Evolutionary conservation across 2,113 vertebrate genomes (phyloP), one percentile per base, ranked within the genome.

Genomic region (Oncorhynchus keta): DNA sequence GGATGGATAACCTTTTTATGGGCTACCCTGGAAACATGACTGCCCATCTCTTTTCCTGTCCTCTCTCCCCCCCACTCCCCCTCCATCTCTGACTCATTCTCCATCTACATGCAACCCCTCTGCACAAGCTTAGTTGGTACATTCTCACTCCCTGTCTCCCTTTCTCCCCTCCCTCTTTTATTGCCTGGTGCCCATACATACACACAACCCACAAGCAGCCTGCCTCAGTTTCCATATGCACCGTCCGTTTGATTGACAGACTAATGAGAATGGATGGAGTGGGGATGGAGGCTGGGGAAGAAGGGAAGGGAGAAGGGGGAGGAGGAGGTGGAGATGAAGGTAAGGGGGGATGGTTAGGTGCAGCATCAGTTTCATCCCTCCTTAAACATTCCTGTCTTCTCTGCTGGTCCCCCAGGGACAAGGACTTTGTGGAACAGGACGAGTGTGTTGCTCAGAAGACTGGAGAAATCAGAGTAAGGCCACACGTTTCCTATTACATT

Each of bases 391-490:
- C 89, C 16, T 92, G 91, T 77, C 76, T 92, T 6, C 85, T 92
- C 18, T 92, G 91, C 82, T 92, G 89, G 90, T 86, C 87, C 72
- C 80, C 88, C 55, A 83, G 82, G 84, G 88, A 91, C 62, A 61
- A 75, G 0, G 87, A 89, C 14, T 66, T 78, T 18, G 76, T 80
- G 83, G 89, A 92, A 67, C 87, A 79, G 2, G 88, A 92, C 48
- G 86, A 89, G 18, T 67, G 83, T 67, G 80, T 86, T 76, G 70
- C 87, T 32, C 32, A 72, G 81, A 91, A 90, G 76, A 51, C 86
- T 55, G 45, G 85, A 0, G 88, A 92, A 85, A 92, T 91, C 82
- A 91, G 90, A 90, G 90, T 92, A 90, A 92, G 91, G 89, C 45
- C 1, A 5, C 88, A 89, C 84, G 87, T 87, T 79, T 87, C 86